Evolutionary conservation across 2,888 invertebrate genomes (phyloP), one percentile per base, ranked within the genome.

Genomic region (Rapana venosa): DNA sequence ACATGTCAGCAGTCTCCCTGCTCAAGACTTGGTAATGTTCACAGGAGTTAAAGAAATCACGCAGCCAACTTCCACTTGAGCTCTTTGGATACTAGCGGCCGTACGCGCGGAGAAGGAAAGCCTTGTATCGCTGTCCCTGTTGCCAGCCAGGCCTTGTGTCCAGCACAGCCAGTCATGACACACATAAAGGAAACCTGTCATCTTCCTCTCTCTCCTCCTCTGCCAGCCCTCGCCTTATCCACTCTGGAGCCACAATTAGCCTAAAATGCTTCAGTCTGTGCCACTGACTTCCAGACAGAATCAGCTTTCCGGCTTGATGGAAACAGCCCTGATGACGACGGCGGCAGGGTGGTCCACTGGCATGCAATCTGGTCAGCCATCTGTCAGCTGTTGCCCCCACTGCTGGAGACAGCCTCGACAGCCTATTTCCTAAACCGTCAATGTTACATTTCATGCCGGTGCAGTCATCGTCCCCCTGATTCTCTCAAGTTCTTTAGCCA

Each of bases 211-310:
- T 26, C 79, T 35, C 47, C 83, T 35, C 26, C 13, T 22, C 36
- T 11, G 6, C 85, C 5, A 2, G 32, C 61, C 61, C 47, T 47
- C 58, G 85, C 36, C 85, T n/a, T 85, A 61, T 85, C 85, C 74
- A n/a, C 74, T 30, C 32, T 30, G 58, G 85, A n/a, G 61, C 32
- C 4, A 85, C 85, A 61, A 85, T 85, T 85, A 85, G 85, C 15
- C 81, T 35, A 81, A 77, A 81, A 36, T 8, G 81, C 36, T 36
- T 32, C 35, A 36, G 32, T 81, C 81, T 81, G 32, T 77, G 15
- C 26, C 77, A 15, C 84, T 30, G 47, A 36, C 84, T 1, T 22
- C 56, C 56, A 47, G 47, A 47, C 47, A 47, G 47, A 47, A 47
- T 47, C 47, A 47, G 47, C 47, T 47, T 47, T 47, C 8, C 8